A percentile compares a stretch with the other conserved stretches of the same genome.
Evolutionary conservation across 2,888 invertebrate species (phyloP).

Genomic region (Malthinus flaveolus): DNA sequence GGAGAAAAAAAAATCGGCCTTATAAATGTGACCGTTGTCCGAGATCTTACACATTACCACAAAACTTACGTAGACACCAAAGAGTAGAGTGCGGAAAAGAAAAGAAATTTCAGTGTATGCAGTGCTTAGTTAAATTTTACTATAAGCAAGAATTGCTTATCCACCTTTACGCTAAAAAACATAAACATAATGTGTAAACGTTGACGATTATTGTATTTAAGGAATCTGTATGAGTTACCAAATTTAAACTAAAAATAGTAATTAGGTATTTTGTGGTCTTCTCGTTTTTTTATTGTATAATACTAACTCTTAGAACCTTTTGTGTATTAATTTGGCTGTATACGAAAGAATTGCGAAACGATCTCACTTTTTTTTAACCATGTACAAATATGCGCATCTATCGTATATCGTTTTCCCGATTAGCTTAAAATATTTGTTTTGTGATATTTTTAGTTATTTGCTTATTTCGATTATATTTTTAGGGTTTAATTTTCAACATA

Average conservation of each 20-base stretch:
- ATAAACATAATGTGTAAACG: slow-evolving; percentile 4
- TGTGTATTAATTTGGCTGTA: too few relatives aligned
- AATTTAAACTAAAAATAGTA: too few relatives aligned
- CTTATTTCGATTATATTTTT: slow-evolving; percentile 6
- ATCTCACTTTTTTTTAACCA: not conserved
- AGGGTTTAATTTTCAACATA: slow-evolving; percentile 2
- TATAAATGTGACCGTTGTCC: slow-evolving; percentile 15
- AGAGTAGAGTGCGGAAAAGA: slow-evolving; percentile 10
- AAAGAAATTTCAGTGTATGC: slow-evolving; percentile 3
- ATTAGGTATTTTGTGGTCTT: too few relatives aligned
- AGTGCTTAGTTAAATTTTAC: slow-evolving; percentile 3
- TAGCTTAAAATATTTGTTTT: too few relatives aligned
- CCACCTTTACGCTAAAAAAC: slow-evolving; percentile 1
- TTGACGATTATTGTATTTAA: too few relatives aligned
- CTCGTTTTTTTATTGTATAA: too few relatives aligned
- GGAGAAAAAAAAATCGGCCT: not conserved
- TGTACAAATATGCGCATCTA: slow-evolving; percentile 1
- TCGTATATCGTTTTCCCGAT: not conserved
- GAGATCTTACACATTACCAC: slow-evolving; percentile 36
- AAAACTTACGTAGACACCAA: slow-evolving; percentile 36
- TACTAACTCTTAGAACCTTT: too few relatives aligned
- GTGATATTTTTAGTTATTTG: not conserved
- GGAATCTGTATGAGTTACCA: too few relatives aligned
- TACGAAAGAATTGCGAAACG: too few relatives aligned
- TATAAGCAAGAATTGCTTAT: slow-evolving; percentile 6